Evolutionary conservation across 1,140 invertebrate genomes (phyloP).

Genomic region (Dendrolimus punctatus): DNA sequence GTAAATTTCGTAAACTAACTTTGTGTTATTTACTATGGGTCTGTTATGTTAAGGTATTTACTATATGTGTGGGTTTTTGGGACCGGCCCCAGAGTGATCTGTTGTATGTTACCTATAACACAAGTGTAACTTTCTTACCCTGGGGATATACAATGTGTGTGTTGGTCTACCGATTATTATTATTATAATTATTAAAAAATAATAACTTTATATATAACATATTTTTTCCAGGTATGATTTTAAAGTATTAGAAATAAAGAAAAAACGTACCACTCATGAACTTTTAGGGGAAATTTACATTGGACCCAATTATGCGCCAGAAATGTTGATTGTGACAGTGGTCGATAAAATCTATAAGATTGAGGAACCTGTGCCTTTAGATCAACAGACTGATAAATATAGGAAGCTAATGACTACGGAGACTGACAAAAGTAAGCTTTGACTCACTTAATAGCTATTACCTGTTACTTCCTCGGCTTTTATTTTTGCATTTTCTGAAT

Average conservation of each 20-base stretch:
- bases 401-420: conserved; percentile 32
- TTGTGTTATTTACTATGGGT: too few relatives aligned
- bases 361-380: conserved; percentile 69
- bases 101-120: too few relatives aligned
- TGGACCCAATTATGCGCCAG: conserved; percentile 51
- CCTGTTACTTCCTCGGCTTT: neutral
- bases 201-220: too few relatives aligned
- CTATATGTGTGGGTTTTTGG: too few relatives aligned
- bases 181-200: neutral
- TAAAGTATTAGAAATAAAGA: conserved; percentile 59
- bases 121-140: too few relatives aligned
- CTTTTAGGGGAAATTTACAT: conserved; percentile 65
- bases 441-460: conserved; percentile 5
- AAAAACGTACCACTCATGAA: conserved; percentile 36
- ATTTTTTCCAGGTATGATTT: conserved; percentile 71
- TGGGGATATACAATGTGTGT: too few relatives aligned
- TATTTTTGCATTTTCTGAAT: conserved; percentile 20
- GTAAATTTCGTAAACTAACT: too few relatives aligned
- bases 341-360: conserved; percentile 76
- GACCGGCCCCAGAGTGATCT: too few relatives aligned
- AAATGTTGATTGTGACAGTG: conserved; percentile 73
- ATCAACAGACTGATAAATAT: conserved; percentile 42
- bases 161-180: too few relatives aligned
- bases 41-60: too few relatives aligned
- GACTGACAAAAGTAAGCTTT: conserved; percentile 48